Conservation (phyloP, 2,113 vertebrate species). For the Oncorhynchus keta region DNA sequence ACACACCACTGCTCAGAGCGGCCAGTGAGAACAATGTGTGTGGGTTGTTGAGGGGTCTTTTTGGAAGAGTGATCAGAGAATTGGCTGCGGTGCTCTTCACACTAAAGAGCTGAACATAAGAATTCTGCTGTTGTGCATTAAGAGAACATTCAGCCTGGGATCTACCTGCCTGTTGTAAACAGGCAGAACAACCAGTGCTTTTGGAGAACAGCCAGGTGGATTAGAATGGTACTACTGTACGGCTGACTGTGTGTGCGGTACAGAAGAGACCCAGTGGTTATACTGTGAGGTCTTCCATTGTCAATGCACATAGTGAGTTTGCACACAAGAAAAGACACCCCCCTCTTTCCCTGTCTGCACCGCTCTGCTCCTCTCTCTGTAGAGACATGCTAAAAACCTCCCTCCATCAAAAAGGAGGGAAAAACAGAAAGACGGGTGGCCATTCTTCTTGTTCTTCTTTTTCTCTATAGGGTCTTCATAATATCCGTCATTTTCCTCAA, state of each 20-base stretch:
- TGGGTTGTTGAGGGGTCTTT: conserved; percentile 40
- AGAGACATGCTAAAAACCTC: conserved; percentile 45
- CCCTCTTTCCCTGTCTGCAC: conserved; percentile 30
- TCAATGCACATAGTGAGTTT: conserved; percentile 37
- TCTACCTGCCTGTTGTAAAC: conserved; percentile 15
- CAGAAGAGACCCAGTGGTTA: conserved; percentile 45
- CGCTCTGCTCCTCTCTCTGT: conserved; percentile 9
- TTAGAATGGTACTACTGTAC: conserved; percentile 1
- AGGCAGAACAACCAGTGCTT: conserved; percentile 27
- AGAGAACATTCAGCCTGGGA: conserved; percentile 67
- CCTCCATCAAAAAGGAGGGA: conserved; percentile 22
- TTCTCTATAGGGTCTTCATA: neutral
- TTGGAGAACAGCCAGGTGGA: neutral
- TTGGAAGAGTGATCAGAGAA: conserved; percentile 53
- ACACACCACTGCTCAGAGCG: conserved; percentile 12
- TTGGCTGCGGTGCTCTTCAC: conserved; percentile 33
- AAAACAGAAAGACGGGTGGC: conserved; percentile 15
- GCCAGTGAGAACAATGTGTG: conserved; percentile 59
- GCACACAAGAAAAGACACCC: conserved; percentile 25
- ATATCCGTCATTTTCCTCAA: conserved; percentile 27
- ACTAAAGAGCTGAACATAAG: conserved; percentile 36
- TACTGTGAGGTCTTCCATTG: conserved; percentile 36
- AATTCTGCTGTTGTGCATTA: conserved; percentile 65
- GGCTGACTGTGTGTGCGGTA: conserved; percentile 30
- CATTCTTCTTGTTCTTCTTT: neutral